Conservation (phyloP, 2,888 invertebrate genomes). For the Macrophya alboannulata region DNA sequence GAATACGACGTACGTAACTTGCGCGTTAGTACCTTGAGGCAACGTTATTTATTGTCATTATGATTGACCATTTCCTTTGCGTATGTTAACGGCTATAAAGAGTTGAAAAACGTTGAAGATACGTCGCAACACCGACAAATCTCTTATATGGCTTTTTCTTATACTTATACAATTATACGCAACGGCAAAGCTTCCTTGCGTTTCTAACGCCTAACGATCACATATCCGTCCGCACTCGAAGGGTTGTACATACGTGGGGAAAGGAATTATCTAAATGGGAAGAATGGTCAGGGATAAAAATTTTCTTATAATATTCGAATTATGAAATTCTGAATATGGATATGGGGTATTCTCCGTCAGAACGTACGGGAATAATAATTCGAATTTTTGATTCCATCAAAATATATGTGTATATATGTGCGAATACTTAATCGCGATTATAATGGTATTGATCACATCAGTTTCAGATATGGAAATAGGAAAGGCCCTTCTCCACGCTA, state of each 20-base stretch:
- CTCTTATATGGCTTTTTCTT: conserved; percentile 6
- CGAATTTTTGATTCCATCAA: too few relatives aligned
- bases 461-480: conserved; percentile 73
- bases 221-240: background rate
- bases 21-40: conserved; percentile 5
- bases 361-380: too few relatives aligned
- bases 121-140: conserved; percentile 19
- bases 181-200: background rate
- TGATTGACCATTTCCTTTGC: background rate
- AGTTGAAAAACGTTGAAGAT: background rate
- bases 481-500: conserved; percentile 78
- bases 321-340: background rate
- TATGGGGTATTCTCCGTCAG: too few relatives aligned
- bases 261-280: background rate
- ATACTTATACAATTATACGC: background rate
- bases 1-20: conserved; percentile 8
- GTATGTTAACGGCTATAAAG: background rate
- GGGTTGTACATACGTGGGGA: background rate
- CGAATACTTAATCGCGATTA: too few relatives aligned
- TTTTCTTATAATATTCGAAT: background rate
- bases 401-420: too few relatives aligned
- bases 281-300: background rate
- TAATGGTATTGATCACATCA: too few relatives aligned
- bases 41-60: conserved; percentile 43
- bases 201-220: background rate